These are phyloP conservation scores for Mimachlamys varia DNA, from an alignment of 2,888 invertebrate genomes.

Conservation along the genomic window DNA sequence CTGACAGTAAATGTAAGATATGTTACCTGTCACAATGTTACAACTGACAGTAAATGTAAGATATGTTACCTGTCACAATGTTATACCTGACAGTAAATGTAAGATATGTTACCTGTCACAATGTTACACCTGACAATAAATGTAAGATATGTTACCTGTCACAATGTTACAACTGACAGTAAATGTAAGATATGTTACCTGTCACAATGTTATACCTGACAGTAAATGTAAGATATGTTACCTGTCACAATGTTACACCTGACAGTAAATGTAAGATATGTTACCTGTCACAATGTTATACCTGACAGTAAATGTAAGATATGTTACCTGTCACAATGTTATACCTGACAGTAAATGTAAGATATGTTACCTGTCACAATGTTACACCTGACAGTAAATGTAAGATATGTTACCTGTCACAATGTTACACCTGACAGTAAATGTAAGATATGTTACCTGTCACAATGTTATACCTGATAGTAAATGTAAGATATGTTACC, in stretches of 20 bases:
- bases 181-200: conserved; percentile 58
- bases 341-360: too few relatives aligned
- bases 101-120: conserved; percentile 67
- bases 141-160: conserved; percentile 67
- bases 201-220: conserved; percentile 55
- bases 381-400: too few relatives aligned
- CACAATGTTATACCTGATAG: conserved; percentile 46
- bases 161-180: background rate
- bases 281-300: conserved; percentile 67
- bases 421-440: too few relatives aligned
- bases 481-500: conserved; percentile 56
- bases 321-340: conserved; percentile 67
- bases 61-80: conserved; percentile 67
- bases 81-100: too few relatives aligned
- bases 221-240: conserved; percentile 44
- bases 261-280: too few relatives aligned
- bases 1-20: too few relatives aligned
- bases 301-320: too few relatives aligned
- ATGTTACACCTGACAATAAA: too few relatives aligned
- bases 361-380: conserved; percentile 67
- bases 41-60: too few relatives aligned
- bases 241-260: conserved; percentile 64
- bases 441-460: conserved; percentile 64
- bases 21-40: conserved; percentile 67
- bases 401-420: conserved; percentile 67